These are phyloP conservation scores for Lepus europaeus DNA, from an alignment of 2,113 vertebrate genomes.

Conservation along the genomic window DNA sequence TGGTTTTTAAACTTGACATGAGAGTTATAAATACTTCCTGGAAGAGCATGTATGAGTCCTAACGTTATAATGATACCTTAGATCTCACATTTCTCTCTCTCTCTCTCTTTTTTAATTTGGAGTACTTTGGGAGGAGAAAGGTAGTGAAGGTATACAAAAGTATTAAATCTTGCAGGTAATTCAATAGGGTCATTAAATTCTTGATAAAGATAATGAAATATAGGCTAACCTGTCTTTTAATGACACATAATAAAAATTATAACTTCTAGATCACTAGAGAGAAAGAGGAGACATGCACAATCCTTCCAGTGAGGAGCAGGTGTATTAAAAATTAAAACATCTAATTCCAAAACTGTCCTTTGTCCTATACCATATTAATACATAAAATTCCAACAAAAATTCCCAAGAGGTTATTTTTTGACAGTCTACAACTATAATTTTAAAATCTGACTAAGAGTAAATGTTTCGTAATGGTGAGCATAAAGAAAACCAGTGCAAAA, in stretches of 20 bases:
- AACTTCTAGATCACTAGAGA: neutral
- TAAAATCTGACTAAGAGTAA: neutral
- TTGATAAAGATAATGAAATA: neutral
- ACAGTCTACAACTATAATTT: neutral
- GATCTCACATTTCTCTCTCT: neutral
- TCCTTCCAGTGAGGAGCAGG: neutral
- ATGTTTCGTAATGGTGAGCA: neutral
- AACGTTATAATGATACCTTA: neutral
- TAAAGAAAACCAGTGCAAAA: neutral
- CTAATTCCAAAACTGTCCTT: neutral
- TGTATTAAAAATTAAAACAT: neutral
- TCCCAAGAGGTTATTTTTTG: neutral
- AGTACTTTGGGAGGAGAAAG: neutral
- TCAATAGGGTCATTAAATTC: neutral
- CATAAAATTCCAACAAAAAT: neutral
- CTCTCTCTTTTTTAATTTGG: neutral
- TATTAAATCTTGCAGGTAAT: neutral
- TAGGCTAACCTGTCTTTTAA: neutral
- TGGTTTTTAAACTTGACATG: neutral
- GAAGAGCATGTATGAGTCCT: neutral
- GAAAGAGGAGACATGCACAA: neutral
- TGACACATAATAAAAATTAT: neutral
- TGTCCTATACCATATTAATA: slow-evolving; percentile 1
- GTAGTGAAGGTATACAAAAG: neutral
- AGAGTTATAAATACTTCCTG: neutral